Percentiles rank a stretch among this genome's conserved stretches.
phyloP scores from a whole-genome alignment of 2,888 invertebrate species.

The Palloptera scutellata region DNA sequence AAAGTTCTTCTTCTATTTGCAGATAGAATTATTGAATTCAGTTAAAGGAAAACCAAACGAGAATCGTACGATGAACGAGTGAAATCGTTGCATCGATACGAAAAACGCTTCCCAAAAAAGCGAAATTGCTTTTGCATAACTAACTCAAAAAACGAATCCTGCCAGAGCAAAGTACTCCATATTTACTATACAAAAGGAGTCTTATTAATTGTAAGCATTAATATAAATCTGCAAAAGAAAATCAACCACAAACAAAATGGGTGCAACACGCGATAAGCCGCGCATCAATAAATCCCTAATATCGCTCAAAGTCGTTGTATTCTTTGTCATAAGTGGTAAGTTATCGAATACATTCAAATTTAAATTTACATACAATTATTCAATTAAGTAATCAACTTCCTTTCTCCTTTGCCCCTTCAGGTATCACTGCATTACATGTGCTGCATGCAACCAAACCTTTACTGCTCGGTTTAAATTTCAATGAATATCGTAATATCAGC shows the following conservation, averaged over 20 bases:
- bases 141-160: constrained; percentile 34
- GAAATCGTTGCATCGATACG: constrained; percentile 13
- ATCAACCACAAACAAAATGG: constrained; percentile 47
- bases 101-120: constrained; percentile 20
- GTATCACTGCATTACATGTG: constrained; percentile 82
- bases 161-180: constrained; percentile 27
- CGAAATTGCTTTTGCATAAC: constrained; percentile 16
- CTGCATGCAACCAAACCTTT: constrained; percentile 74
- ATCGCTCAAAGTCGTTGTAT: constrained; percentile 81
- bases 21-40: constrained; percentile 4
- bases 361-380: neutral
- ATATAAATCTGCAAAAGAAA: neutral
- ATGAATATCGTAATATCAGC: constrained; percentile 80
- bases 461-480: constrained; percentile 72
- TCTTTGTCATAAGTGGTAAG: constrained; percentile 81
- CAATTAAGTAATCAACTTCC: neutral
- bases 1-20: neutral
- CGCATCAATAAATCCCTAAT: constrained; percentile 75
- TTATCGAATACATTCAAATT: constrained; percentile 12
- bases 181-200: neutral
- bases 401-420: constrained; percentile 64
- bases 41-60: constrained; percentile 14
- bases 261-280: constrained; percentile 59
- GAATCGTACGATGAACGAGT: constrained; percentile 11
- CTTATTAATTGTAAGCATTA: constrained; percentile 13